Evolutionary conservation across 2,113 vertebrate genomes (phyloP).

Genomic region (Oreamnos americanus): DNA sequence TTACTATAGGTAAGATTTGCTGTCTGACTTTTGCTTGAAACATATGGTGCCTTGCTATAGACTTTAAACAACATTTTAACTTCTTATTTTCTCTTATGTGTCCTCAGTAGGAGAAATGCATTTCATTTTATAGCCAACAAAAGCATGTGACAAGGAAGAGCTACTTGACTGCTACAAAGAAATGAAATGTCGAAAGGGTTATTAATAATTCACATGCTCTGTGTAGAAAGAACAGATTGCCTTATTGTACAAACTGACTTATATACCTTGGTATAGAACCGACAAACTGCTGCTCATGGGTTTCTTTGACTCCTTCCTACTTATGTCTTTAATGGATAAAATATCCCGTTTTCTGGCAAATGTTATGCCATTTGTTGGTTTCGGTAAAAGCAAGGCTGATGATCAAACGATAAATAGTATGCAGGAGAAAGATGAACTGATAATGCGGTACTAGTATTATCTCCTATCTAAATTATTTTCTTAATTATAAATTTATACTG

Average conservation of each 20-base stretch:
- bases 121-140: constrained; percentile 59
- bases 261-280: constrained; percentile 17
- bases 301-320: background rate
- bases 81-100: constrained; percentile 64
- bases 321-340: constrained; percentile 14
- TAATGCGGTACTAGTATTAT: background rate
- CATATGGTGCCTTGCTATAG: constrained; percentile 29
- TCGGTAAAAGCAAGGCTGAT: constrained; percentile 50
- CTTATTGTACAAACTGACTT: constrained; percentile 67
- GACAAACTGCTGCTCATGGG: background rate
- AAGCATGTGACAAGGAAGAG: constrained; percentile 61
- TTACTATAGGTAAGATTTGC: background rate
- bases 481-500: constrained; percentile 35
- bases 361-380: background rate
- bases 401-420: constrained; percentile 26
- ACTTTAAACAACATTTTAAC: constrained; percentile 61
- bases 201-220: constrained; percentile 68
- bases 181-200: constrained; percentile 52
- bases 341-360: background rate
- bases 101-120: background rate
- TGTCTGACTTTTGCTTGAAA: constrained; percentile 55
- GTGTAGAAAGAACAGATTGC: constrained; percentile 62
- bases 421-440: background rate
- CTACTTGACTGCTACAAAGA: constrained; percentile 47
- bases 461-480: background rate